Conservation (phyloP, 2,888 invertebrate species). For the Mamestra brassicae region DNA sequence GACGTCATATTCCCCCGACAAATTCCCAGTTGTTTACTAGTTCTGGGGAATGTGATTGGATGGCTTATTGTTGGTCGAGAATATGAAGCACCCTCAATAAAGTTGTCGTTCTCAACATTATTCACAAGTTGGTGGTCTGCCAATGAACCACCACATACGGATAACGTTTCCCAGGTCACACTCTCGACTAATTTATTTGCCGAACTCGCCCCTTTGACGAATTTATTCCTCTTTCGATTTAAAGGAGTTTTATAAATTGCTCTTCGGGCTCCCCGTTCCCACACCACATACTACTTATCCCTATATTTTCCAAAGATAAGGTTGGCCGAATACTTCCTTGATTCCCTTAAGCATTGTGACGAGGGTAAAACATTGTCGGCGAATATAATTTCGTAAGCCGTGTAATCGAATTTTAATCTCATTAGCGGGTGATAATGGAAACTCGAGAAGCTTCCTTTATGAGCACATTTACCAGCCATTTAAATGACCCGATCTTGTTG, state of each 20-base stretch:
- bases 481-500: constrained; percentile 60
- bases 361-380: constrained; percentile 68
- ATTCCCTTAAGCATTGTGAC: constrained; percentile 65
- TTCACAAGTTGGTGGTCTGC: constrained; percentile 13
- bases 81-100: neutral
- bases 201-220: constrained; percentile 53
- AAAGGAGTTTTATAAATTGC: constrained; percentile 55
- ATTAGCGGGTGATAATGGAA: constrained; percentile 76
- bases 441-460: constrained; percentile 68
- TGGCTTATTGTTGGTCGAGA: neutral
- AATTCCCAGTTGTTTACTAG: neutral
- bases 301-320: constrained; percentile 51
- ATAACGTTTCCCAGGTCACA: constrained; percentile 34
- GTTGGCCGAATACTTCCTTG: constrained; percentile 52
- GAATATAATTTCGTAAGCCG: constrained; percentile 72
- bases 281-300: constrained; percentile 21
- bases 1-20: neutral
- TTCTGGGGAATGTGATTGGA: constrained; percentile 22
- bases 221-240: constrained; percentile 56
- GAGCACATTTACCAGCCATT: constrained; percentile 66
- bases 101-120: neutral
- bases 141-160: constrained; percentile 35
- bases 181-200: constrained; percentile 58
- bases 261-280: constrained; percentile 30
- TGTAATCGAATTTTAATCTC: constrained; percentile 79